Evolutionary conservation across 2,113 vertebrate species (phyloP), one percentile per base, ranked within the genome.

Genomic region (Plecturocebus donacophilus): DNA sequence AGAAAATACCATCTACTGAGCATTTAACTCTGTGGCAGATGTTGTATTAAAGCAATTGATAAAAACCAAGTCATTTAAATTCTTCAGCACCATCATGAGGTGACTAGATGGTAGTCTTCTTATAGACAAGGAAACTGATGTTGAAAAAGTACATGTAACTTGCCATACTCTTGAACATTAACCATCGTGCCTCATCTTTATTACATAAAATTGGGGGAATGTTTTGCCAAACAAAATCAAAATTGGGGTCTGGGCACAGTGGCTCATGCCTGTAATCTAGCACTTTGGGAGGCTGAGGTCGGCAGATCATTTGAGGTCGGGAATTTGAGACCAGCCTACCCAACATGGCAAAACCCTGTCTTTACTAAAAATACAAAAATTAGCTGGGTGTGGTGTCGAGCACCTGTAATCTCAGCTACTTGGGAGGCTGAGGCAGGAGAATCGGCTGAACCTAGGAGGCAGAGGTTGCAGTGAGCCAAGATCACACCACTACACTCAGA

Each of bases 1-100:
- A 56, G n/a, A 14, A 81, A 20, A 14, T 6, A 25, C 47, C 1
- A 23, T 20, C 38, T 94, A 6, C 40, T 54, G 75, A 87, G 61
- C 58, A 38, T 16, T 84, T 83, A 54, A 27, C n/a, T 79, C 13
- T 95, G 42, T 76, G 19, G 27, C 75, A 71, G 42, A 9, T 94
- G 30, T 89, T 80, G 3, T 52, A 17, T 88, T 75, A 35, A 42
- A 9, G 42, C 71, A 83, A 5, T 92, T 88, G 85, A 42, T 83
- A 84, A 92, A 86, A 86, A 77, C 52, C 52, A 87, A 30, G 13
- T 90, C 42, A 56, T 92, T 94, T 73, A 88, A 70, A 49, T 85
- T 87, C 77, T 40, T 79, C 20, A 75, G 25, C 3, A 81, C 13
- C 30, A 32, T 42, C 92, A 52, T 21, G 38, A 90, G 16, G 27